Evolutionary conservation across 2,888 invertebrate genomes (phyloP), one percentile per base, ranked within the genome.

Genomic region (Ophraella communa): DNA sequence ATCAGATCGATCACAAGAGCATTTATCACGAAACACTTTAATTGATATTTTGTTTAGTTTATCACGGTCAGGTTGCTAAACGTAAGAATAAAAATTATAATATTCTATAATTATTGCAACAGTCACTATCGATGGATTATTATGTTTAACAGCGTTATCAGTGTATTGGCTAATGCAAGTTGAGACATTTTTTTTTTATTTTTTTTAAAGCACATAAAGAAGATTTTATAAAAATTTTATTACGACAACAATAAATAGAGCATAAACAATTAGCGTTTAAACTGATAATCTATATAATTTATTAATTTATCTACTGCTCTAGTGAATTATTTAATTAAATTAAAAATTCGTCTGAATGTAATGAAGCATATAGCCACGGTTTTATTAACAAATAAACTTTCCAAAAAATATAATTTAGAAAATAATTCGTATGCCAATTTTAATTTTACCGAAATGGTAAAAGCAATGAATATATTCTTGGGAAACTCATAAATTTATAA

Each of bases 261-360:
- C 54, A 23, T 35, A 54, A 39, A 39, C 35, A 35, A 42, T 54
- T 54, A 54, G 54, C 24, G 54, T 39, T 39, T 39, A 45, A 45
- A 21, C n/a, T 20, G 21, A 51, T 51, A 27, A 51, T 51, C 23
- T 11, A 17, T 27, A 27, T 23, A 23, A 30, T 30, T 51, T 51
- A 51, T 51, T 51, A 51, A 51, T 17, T 51, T 30, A 47, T 45
- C 45, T 39, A 35, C 20, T 54, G 21, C 39, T 54, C 42, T 42
- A 24, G 23, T 54, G 20, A 54, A 54, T 54, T 39, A 35, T 4
- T 54, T 54, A 54, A 54, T 54, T 54, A 42, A 54, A 35, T 53
- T 33, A 35, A 53, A 27, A 53, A 20, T 53, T 52, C 23, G 57
- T 20, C 33, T 33, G 49, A 8, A 14, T 56, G 23, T 35, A 57